These are phyloP conservation scores for Cairina moschata DNA, from an alignment of 2,113 vertebrate genomes.

Conservation along the genomic window DNA sequence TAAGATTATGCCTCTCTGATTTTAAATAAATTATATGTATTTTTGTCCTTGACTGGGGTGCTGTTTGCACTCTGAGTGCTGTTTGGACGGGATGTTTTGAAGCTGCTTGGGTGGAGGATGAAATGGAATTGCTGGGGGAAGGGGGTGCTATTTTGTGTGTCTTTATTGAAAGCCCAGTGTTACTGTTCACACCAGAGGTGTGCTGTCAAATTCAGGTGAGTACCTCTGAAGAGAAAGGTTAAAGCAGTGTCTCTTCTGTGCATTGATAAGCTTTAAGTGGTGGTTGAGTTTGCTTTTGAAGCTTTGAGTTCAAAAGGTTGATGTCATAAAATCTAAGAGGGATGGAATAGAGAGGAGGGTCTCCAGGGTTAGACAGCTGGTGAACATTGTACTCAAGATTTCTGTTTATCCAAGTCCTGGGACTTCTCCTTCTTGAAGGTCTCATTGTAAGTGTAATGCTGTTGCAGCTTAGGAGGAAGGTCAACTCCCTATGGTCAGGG, in stretches of 20 bases:
- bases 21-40: neutral
- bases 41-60: neutral
- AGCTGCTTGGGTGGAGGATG: neutral
- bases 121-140: neutral
- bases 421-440: neutral
- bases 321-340: neutral
- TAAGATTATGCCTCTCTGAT: neutral
- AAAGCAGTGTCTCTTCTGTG: neutral
- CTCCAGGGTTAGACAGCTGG: neutral
- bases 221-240: neutral
- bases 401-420: neutral
- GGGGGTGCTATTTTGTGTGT: neutral
- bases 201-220: neutral
- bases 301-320: neutral
- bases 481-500: neutral
- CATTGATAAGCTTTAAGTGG: fast-evolving
- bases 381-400: neutral
- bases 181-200: neutral
- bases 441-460: neutral
- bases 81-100: neutral
- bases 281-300: neutral
- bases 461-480: neutral
- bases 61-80: neutral
- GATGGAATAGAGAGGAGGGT: neutral
- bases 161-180: neutral